These are phyloP conservation scores for Pogonophryne albipinna DNA, from an alignment of 2,797 vertebrate species.

Conservation along the genomic window DNA sequence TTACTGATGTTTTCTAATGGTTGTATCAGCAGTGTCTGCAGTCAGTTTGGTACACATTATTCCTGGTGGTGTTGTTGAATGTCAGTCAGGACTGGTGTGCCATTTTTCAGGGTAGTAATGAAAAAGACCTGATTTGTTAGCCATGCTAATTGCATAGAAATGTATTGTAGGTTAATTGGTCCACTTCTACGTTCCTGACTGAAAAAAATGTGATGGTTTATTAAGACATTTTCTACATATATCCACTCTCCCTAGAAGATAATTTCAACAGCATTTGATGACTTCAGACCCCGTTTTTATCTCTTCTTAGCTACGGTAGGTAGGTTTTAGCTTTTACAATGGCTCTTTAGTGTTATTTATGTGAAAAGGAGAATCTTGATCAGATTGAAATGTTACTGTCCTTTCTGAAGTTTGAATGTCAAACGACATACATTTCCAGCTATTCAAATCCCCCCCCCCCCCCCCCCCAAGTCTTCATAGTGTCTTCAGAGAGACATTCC, in stretches of 20 bases:
- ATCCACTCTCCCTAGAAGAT: neutral
- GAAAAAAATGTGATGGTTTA: neutral
- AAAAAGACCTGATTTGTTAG: neutral
- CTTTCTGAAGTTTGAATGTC: conserved; percentile 34
- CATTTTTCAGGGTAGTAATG: neutral
- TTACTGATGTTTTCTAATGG: neutral
- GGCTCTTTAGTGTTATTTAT: neutral
- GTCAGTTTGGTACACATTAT: neutral
- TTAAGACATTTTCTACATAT: neutral
- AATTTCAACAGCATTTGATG: neutral
- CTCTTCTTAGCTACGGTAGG: too few relatives aligned
- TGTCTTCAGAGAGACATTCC: conserved; percentile 38
- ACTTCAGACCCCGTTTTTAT: too few relatives aligned
- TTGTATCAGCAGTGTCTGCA: neutral
- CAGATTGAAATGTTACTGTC: conserved; percentile 25
- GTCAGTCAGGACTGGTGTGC: neutral
- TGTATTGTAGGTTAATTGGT: neutral
- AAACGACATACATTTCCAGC: conserved; percentile 21
- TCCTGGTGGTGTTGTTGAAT: neutral
- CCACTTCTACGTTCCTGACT: neutral
- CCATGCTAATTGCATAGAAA: too few relatives aligned
- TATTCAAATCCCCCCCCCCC: neutral
- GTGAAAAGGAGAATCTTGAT: neutral
- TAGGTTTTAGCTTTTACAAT: neutral
- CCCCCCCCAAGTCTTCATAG: neutral